Base-by-base conservation (phyloP, 2,113 vertebrate genomes). In the Chroicocephalus ridibundus region DNA sequence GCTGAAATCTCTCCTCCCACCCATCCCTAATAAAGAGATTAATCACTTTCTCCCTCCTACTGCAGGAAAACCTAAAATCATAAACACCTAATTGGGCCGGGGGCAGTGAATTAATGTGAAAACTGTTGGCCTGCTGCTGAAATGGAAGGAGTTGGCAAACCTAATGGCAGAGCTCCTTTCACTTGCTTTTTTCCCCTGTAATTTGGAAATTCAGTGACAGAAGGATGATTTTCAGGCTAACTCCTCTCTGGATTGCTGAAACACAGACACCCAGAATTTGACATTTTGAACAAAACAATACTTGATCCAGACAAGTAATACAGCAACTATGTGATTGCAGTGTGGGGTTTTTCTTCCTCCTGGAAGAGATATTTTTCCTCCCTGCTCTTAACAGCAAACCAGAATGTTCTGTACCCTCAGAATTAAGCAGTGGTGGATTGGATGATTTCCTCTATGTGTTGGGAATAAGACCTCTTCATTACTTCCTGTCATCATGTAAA, bases 121-220 rank as follows among this genome's bases (percentile, higher is more conserved):
- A 93, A 78, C 64, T 92, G 31, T 34, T 93, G 90, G 42, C 82
- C 74, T 88, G 87, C 69, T 96, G 68, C 70, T 95, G 70, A 86
- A 94, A 62, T 83, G 57, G 82, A 79, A 92, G 68, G 52, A 79
- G 34, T 55, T 96, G 95, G 93, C 95, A 97, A 96, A 92, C 21
- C 38, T 86, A 57, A 89, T 54, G 88, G 69, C 64, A 83, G 52
- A 92, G 64, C 65, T 94, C 77, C 82, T 89, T 95, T 91, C 85
- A 66, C 55, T 89, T 16, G 9, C 7, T 65, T 86, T 94, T 82
- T 38, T 0, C 36, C 20, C 27, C 55, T 68, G 44, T 69, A 94
- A 96, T 96, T 92, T 95, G 83, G 88, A 97, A 97, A 97, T 96
- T 94, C 93, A 86, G 86, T 93, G 93, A 95, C 97, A 97, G 95